phyloP scores from a whole-genome alignment of 2,888 invertebrate genomes.

The Zele albiditarsus region DNA sequence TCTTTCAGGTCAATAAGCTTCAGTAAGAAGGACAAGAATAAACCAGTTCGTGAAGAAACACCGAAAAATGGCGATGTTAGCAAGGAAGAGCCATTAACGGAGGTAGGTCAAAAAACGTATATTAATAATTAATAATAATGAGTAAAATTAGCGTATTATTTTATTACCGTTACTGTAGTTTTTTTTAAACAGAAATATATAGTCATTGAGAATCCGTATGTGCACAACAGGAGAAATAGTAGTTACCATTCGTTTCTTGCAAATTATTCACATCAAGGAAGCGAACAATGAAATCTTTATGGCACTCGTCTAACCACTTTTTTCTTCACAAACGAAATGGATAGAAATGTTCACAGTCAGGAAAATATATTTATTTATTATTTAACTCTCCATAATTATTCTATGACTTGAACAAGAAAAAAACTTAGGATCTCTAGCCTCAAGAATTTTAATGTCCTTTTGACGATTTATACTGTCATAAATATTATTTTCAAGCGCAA shows the following conservation, averaged over 20 bases:
- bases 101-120: slow-evolving; percentile 71
- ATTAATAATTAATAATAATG: neutral
- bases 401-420: neutral
- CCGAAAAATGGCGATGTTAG: slow-evolving; percentile 77
- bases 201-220: neutral
- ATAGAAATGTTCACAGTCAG: neutral
- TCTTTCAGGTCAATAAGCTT: slow-evolving; percentile 91
- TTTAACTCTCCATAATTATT: slow-evolving; percentile 12
- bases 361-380: slow-evolving; percentile 1
- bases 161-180: neutral
- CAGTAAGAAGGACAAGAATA: slow-evolving; percentile 90
- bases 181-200: neutral
- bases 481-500: neutral
- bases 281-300: slow-evolving; percentile 20
- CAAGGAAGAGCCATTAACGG: slow-evolving; percentile 77
- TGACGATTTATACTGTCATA: neutral
- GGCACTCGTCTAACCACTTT: neutral
- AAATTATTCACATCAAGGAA: slow-evolving; percentile 2
- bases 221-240: neutral
- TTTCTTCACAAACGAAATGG: neutral
- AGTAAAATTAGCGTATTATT: neutral
- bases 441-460: slow-evolving; percentile 7
- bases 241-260: neutral
- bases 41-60: slow-evolving; percentile 81
- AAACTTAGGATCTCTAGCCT: neutral